Conservation (phyloP, 2,888 invertebrate species). For the Stenodema calcarata region DNA sequence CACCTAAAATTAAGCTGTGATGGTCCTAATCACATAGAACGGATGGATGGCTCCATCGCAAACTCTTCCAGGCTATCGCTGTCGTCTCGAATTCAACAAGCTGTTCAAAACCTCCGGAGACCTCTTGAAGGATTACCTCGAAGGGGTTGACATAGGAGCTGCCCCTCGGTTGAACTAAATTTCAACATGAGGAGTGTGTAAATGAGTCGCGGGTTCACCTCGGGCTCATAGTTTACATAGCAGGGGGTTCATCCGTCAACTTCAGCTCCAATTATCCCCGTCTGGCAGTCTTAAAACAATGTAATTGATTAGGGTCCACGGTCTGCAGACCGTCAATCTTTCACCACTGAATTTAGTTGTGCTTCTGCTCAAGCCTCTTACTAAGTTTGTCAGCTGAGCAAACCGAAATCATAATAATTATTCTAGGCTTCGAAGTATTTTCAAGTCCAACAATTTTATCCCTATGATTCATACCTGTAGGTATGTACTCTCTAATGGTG, state of each 20-base stretch:
- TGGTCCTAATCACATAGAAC: no score
- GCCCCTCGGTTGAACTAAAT: not conserved
- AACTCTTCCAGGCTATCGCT: no score
- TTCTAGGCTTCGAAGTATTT: no score
- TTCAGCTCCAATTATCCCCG: conserved; percentile 27
- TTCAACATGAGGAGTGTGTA: conserved; percentile 21
- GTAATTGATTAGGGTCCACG: conserved; percentile 19
- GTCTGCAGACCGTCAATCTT: not conserved
- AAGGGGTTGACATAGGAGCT: not conserved
- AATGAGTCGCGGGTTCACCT: conserved; percentile 13
- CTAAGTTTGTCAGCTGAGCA: no score
- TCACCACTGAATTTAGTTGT: not conserved
- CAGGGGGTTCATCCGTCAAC: conserved; percentile 10
- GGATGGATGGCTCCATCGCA: no score
- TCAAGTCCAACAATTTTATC: no score
- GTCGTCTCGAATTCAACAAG: not conserved
- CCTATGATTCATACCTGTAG: no score
- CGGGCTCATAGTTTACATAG: conserved; percentile 23
- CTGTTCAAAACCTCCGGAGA: not conserved
- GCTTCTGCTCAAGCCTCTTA: not conserved
- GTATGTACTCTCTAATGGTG: no score
- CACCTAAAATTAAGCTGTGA: no score
- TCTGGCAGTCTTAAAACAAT: conserved; percentile 23
- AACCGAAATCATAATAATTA: no score
- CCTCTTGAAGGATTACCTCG: not conserved